Conservation (phyloP, 2,888 invertebrate species). For the Entomobrya multifasciata region DNA sequence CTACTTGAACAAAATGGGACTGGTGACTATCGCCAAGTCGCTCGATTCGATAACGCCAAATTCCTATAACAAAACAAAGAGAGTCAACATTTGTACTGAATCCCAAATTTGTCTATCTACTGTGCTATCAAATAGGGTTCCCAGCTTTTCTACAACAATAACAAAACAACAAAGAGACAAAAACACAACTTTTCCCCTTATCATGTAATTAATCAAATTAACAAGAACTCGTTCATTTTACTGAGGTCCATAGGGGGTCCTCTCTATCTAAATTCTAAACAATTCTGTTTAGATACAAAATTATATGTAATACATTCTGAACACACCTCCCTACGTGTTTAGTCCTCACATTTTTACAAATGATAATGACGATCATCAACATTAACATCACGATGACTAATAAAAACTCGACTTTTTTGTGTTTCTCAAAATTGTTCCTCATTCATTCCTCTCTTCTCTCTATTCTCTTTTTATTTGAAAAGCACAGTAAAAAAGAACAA, state of each 20-base stretch:
- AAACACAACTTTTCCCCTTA: slow-evolving; percentile 31
- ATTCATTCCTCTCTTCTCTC: slow-evolving; percentile 19
- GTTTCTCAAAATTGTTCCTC: slow-evolving; percentile 45
- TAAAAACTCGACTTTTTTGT: slow-evolving; percentile 36
- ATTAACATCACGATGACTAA: slow-evolving; percentile 23
- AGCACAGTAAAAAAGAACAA: slow-evolving; percentile 44
- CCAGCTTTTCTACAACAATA: not conserved
- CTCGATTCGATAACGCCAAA: slow-evolving; percentile 79
- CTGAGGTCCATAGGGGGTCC: slow-evolving; percentile 41
- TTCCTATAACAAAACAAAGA: slow-evolving; percentile 52
- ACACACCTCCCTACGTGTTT: not conserved
- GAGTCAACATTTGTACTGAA: slow-evolving; percentile 34
- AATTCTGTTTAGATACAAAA: not conserved
- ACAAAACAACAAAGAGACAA: slow-evolving; percentile 19
- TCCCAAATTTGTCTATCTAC: slow-evolving; percentile 19
- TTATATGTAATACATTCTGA: no score
- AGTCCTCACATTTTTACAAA: slow-evolving; percentile 7
- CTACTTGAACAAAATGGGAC: slow-evolving; percentile 85
- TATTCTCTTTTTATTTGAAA: not conserved
- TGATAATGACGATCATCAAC: slow-evolving; percentile 27
- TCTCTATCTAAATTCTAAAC: slow-evolving; percentile 4
- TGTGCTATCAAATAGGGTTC: no score
- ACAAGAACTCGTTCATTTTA: slow-evolving; percentile 57
- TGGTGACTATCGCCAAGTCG: slow-evolving; percentile 79
- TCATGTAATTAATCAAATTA: slow-evolving; percentile 71